These are phyloP conservation scores for Epirrita christyi DNA, from an alignment of 2,888 invertebrate species.

Conservation along the genomic window DNA sequence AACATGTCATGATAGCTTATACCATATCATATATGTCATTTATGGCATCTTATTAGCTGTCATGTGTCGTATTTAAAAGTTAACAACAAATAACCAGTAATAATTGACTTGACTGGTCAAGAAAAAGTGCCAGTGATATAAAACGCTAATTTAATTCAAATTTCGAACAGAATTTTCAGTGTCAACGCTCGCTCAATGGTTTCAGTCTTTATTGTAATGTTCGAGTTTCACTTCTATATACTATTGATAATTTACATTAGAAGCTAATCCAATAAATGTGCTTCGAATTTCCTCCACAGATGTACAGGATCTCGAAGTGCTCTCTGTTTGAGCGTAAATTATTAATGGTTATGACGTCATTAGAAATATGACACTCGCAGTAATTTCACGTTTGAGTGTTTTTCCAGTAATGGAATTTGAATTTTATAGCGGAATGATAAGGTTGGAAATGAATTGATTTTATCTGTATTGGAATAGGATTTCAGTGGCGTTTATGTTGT, in stretches of 20 bases:
- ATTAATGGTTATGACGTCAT: slow-evolving; percentile 29
- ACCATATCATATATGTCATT: too few relatives aligned
- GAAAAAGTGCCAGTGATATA: too few relatives aligned
- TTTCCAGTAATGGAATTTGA: slow-evolving; percentile 1
- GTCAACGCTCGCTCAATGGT: too few relatives aligned
- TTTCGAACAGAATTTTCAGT: too few relatives aligned
- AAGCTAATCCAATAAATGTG: slow-evolving; percentile 26
- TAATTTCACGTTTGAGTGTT: slow-evolving; percentile 3
- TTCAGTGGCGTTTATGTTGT: background rate
- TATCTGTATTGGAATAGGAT: slow-evolving; percentile 2
- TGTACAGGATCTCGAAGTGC: slow-evolving; percentile 16
- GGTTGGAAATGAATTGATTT: slow-evolving; percentile 1
- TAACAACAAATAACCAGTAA: too few relatives aligned
- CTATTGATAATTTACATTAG: background rate
- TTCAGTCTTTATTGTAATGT: too few relatives aligned
- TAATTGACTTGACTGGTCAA: too few relatives aligned
- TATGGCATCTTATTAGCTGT: too few relatives aligned
- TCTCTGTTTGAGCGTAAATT: slow-evolving; percentile 14
- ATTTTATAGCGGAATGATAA: slow-evolving; percentile 5
- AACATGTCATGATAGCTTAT: too few relatives aligned
- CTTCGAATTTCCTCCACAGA: slow-evolving; percentile 31
- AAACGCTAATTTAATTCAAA: too few relatives aligned
- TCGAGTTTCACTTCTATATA: slow-evolving; percentile 1
- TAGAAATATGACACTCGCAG: slow-evolving; percentile 14
- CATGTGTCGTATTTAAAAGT: too few relatives aligned